Conservation (phyloP, 2,888 invertebrate species). For the Drosophila bunnanda region DNA sequence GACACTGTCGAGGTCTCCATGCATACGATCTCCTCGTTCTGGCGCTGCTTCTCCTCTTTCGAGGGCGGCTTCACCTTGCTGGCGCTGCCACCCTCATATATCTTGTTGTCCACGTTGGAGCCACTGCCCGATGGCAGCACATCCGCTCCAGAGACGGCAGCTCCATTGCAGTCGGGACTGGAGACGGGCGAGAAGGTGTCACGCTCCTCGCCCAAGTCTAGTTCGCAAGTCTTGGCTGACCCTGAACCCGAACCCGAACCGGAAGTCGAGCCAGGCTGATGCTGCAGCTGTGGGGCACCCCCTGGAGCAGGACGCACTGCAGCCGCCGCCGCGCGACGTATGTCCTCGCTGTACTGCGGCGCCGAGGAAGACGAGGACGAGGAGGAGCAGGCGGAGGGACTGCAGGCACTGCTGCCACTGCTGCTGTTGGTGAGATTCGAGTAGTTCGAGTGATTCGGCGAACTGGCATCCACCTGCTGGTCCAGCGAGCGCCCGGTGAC, state of each 20-base stretch:
- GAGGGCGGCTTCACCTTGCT: conserved; percentile 72
- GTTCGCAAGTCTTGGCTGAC: conserved; percentile 83
- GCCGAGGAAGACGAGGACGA: conserved; percentile 73
- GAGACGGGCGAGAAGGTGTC: conserved; percentile 84
- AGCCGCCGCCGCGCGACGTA: conserved; percentile 47
- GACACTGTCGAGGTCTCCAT: conserved; percentile 88
- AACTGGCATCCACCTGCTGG: conserved; percentile 67
- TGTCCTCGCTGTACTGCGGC: conserved; percentile 80
- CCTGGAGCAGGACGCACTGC: conserved; percentile 36
- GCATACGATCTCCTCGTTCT: conserved; percentile 87
- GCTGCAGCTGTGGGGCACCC: background rate
- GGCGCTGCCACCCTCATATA: conserved; percentile 53
- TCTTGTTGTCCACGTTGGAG: conserved; percentile 72
- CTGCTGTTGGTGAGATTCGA: conserved; percentile 78
- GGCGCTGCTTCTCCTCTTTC: conserved; percentile 87
- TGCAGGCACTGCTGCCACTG: conserved; percentile 56
- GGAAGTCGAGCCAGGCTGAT: background rate
- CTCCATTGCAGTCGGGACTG: conserved; percentile 73
- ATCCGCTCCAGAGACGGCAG: conserved; percentile 8
- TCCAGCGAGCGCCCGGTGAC: conserved; percentile 68
- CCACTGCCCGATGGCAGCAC: conserved; percentile 25
- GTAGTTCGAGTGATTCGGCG: conserved; percentile 75
- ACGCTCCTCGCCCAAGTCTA: conserved; percentile 83
- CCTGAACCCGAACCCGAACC: conserved; percentile 57
- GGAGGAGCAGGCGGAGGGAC: conserved; percentile 59